phyloP scores from a whole-genome alignment of 2,113 vertebrate species.

The Entelurus aequoreus region DNA sequence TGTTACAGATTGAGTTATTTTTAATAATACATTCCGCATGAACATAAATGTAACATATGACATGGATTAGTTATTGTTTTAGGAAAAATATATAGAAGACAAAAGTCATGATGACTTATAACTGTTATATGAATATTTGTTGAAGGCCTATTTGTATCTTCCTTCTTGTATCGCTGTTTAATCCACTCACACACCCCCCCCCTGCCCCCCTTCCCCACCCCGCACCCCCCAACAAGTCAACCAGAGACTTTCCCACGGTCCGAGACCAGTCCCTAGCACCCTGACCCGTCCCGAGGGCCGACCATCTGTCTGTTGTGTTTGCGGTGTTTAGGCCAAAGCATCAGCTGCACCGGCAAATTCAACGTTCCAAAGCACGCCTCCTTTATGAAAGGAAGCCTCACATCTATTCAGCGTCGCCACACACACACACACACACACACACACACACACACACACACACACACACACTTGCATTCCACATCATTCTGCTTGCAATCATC shows the following conservation, averaged over 20 bases:
- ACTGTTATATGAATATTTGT: too few relatives aligned
- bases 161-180: slow-evolving; percentile 64
- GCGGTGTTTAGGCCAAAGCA: slow-evolving; percentile 65
- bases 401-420: slow-evolving; percentile 43
- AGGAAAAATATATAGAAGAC: too few relatives aligned
- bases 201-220: neutral
- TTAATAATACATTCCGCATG: too few relatives aligned
- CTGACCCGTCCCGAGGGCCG: slow-evolving; percentile 68
- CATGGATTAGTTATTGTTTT: too few relatives aligned
- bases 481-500: neutral
- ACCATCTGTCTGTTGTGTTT: slow-evolving; percentile 76
- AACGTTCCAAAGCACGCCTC: slow-evolving; percentile 73
- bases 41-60: too few relatives aligned
- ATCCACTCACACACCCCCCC: slow-evolving; percentile 67
- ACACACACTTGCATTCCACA: slow-evolving; percentile 25
- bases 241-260: slow-evolving; percentile 77
- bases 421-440: slow-evolving; percentile 31
- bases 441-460: slow-evolving; percentile 41
- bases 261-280: slow-evolving; percentile 66
- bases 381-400: slow-evolving; percentile 50
- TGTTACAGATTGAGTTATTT: too few relatives aligned
- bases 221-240: slow-evolving; percentile 62
- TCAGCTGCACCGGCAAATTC: slow-evolving; percentile 73
- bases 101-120: too few relatives aligned
- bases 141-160: slow-evolving; percentile 43